phyloP scores from a whole-genome alignment of 2,888 invertebrate species.

The Monoplex corrugatus region DNA sequence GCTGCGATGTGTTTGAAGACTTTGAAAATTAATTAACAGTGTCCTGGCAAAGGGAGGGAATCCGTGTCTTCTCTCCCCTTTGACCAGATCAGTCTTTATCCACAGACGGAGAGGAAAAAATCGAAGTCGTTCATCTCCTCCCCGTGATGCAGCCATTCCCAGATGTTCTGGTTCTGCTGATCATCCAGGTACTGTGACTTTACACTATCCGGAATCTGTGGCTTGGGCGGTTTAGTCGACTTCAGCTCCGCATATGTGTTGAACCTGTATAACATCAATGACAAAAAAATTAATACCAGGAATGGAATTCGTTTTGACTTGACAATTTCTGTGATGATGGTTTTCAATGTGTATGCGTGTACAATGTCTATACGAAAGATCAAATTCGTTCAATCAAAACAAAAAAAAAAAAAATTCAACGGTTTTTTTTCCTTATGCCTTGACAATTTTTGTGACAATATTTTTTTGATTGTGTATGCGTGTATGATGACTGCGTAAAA shows the following conservation, averaged over 20 bases:
- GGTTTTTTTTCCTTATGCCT: too few species aligned
- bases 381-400: too few species aligned
- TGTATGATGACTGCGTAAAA: too few species aligned
- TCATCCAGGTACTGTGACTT: conserved; percentile 66
- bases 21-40: neutral
- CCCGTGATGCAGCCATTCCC: conserved; percentile 77
- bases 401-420: too few species aligned
- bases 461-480: too few species aligned
- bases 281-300: too few species aligned
- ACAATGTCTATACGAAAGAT: too few species aligned
- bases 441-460: too few species aligned
- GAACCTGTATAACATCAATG: too few species aligned
- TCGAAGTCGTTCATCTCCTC: conserved; percentile 73
- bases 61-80: neutral
- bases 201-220: conserved; percentile 62
- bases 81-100: conserved; percentile 50
- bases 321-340: too few species aligned
- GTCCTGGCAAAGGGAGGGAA: neutral
- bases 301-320: too few species aligned
- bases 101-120: conserved; percentile 75
- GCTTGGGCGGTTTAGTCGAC: conserved; percentile 66
- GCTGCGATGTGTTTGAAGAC: neutral
- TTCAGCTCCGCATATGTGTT: conserved; percentile 66
- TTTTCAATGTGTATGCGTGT: too few species aligned
- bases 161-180: conserved; percentile 70